These are phyloP conservation scores for Thelaira solivaga DNA, from an alignment of 2,888 invertebrate genomes.

Conservation along the genomic window DNA sequence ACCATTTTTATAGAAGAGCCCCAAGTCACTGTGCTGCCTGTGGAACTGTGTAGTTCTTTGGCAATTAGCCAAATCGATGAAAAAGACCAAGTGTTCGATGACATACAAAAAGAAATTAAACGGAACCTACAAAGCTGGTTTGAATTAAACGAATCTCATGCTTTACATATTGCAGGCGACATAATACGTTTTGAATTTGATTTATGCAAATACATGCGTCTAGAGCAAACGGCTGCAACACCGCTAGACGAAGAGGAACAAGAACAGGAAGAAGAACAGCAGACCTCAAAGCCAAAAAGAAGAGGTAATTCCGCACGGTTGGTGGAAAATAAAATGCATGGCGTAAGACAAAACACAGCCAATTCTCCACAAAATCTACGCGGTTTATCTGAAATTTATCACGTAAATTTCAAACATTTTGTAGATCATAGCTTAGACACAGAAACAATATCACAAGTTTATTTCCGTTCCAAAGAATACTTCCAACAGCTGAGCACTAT, in stretches of 20 bases:
- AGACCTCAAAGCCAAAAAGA: not conserved
- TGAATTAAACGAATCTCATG: conserved; percentile 65
- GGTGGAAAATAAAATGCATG: conserved; percentile 62
- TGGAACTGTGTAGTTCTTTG: conserved; percentile 67
- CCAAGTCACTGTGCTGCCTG: conserved; percentile 67
- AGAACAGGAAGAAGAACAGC: not conserved
- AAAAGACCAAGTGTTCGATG: conserved; percentile 63
- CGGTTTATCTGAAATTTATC: conserved; percentile 58
- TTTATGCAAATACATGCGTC: conserved; percentile 69
- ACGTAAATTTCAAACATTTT: conserved; percentile 70
- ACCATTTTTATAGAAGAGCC: conserved; percentile 71
- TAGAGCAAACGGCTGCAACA: conserved; percentile 54
- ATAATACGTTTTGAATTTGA: conserved; percentile 72
- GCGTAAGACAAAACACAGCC: conserved; percentile 53
- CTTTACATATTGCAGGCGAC: conserved; percentile 68
- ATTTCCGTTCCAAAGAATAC: conserved; percentile 68
- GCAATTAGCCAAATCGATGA: conserved; percentile 62
- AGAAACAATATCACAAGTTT: conserved; percentile 64
- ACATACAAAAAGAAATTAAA: conserved; percentile 68
- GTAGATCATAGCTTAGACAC: conserved; percentile 68
- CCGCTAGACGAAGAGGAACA: conserved; percentile 13
- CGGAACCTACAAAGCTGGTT: conserved; percentile 71
- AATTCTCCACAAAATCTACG: conserved; percentile 62
- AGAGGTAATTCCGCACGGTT: not conserved
- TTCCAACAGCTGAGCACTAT: conserved; percentile 67